These are phyloP conservation scores for Oncorhynchus tshawytscha DNA, from an alignment of 2,113 vertebrate species.

Conservation along the genomic window DNA sequence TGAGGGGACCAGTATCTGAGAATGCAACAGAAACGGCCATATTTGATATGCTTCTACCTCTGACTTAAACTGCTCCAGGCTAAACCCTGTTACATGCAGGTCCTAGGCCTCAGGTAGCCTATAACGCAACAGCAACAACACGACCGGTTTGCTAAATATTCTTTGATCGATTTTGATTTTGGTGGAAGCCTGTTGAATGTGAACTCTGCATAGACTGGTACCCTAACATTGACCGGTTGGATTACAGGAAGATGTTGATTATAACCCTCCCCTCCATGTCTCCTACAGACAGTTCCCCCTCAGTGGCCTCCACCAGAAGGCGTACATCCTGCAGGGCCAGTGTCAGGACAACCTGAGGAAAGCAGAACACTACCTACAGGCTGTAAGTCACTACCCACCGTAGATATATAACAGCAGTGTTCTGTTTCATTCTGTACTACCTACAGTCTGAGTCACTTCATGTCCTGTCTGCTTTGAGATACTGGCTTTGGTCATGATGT, in stretches of 20 bases:
- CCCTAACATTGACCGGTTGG: conserved; percentile 55
- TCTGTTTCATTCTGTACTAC: no score
- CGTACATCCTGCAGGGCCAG: conserved; percentile 49
- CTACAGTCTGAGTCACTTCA: no score
- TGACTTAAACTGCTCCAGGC: background rate
- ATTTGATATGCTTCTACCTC: background rate
- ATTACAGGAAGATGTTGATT: conserved; percentile 53
- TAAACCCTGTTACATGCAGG: no score
- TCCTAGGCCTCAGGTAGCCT: background rate
- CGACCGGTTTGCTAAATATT: background rate
- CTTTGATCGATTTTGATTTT: conserved; percentile 21
- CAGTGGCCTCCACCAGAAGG: conserved; percentile 50
- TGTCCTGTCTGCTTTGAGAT: no score
- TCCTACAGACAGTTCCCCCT: conserved; percentile 37
- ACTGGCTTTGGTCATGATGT: no score
- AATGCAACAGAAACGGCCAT: background rate
- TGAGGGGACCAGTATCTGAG: no score
- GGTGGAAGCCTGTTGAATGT: conserved; percentile 21
- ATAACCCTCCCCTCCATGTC: conserved; percentile 9
- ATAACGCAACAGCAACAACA: background rate
- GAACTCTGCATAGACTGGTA: conserved; percentile 59
- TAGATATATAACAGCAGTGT: background rate
- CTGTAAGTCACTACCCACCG: conserved; percentile 54
- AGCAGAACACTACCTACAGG: conserved; percentile 54
- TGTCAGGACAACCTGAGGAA: conserved; percentile 66